Conservation (phyloP, 2,113 vertebrate genomes). For the Tenrec ecaudatus region DNA sequence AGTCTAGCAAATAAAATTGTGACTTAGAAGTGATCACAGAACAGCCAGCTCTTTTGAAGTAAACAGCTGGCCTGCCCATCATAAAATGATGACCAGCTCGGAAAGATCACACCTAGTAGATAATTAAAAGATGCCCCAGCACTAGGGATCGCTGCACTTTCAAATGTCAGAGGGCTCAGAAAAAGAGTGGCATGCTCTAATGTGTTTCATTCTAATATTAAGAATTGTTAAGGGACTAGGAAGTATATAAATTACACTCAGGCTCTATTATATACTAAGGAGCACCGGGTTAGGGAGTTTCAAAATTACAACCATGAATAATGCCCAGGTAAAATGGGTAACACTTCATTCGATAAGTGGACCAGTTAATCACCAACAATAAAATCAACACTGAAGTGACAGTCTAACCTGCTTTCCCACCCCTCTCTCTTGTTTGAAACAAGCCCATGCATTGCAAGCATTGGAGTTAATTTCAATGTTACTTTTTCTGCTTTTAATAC, state of each 20-base stretch:
- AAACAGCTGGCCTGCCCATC: constrained; percentile 50
- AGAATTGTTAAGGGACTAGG: background rate
- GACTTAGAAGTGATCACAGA: background rate
- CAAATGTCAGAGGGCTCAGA: background rate
- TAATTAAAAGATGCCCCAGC: background rate
- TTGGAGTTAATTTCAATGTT: no score
- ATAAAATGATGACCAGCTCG: constrained; percentile 58
- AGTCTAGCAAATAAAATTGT: constrained; percentile 70
- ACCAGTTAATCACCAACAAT: background rate
- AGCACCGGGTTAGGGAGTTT: background rate
- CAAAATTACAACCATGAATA: background rate
- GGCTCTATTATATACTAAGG: background rate
- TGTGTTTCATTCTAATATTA: background rate
- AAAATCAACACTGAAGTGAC: background rate
- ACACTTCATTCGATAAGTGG: background rate
- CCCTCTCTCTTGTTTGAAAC: no score
- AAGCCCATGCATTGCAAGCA: no score
- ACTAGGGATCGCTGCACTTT: background rate
- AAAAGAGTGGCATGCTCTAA: background rate
- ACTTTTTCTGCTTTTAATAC: no score
- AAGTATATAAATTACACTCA: background rate
- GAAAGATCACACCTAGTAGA: constrained; percentile 59
- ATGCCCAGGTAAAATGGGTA: background rate
- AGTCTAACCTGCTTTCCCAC: background rate
- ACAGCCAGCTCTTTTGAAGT: background rate